A percentile compares a stretch with the other conserved stretches of the same genome.
Conservation (phyloP, 2,888 invertebrate genomes). For the Apodemia mormo region DNA sequence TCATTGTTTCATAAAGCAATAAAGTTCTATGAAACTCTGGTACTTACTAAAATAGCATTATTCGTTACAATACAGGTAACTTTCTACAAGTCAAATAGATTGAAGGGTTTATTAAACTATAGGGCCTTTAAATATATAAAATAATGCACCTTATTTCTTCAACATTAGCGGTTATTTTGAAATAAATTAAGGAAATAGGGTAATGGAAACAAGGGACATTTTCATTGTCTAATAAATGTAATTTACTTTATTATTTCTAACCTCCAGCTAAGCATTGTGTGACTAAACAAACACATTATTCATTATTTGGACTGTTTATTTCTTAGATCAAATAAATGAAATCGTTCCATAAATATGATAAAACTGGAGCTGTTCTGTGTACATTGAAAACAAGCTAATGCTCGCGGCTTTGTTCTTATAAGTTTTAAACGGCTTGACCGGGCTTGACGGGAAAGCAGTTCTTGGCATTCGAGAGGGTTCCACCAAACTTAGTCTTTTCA, state of each 20-base stretch:
- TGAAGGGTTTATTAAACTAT: slow-evolving; percentile 34
- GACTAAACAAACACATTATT: slow-evolving; percentile 30
- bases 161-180: slow-evolving; percentile 29
- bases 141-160: slow-evolving; percentile 27
- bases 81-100: slow-evolving; percentile 27
- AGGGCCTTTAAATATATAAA: slow-evolving; percentile 6
- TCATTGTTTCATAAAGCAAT: neutral
- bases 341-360: too few species aligned
- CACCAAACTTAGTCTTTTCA: too few species aligned
- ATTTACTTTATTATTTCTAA: slow-evolving; percentile 37
- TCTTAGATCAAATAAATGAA: neutral
- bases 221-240: slow-evolving; percentile 40
- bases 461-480: too few species aligned
- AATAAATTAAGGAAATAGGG: slow-evolving; percentile 9
- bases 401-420: too few species aligned
- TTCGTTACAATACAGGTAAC: neutral
- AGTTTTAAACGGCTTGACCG: too few species aligned
- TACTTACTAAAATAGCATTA: neutral
- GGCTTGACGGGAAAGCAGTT: too few species aligned
- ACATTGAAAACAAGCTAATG: too few species aligned
- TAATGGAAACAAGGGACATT: slow-evolving; percentile 26
- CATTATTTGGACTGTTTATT: slow-evolving; percentile 3
- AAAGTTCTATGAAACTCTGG: neutral
- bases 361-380: too few species aligned
- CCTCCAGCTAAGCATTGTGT: slow-evolving; percentile 36